Evolutionary conservation across 1,140 invertebrate species (phyloP), one percentile per base, ranked within the genome.

Genomic region (Heliconius melpomene): DNA sequence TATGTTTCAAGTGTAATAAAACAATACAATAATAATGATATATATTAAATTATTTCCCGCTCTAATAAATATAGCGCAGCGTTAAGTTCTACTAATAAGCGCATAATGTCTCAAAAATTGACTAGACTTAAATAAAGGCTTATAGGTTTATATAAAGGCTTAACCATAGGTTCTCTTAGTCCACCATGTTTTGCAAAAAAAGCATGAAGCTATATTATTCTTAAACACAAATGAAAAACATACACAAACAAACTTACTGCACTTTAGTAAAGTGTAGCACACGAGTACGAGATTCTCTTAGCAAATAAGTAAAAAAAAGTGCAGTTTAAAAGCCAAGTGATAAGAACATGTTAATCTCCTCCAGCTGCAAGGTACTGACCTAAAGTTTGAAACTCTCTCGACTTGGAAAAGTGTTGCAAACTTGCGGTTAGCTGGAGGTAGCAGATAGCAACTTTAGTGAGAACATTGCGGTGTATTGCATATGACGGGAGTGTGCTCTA

Each of bases 331-430:
- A 83, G 82, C 80, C 80, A 83, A 83, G 79, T 83, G 74, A 82
- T 82, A 80, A 84, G 81, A 84, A 80, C 79, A 81, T 82, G 81
- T 81, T 86, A 86, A 84, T 84, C 82, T 80, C 79, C 79, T 78
- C 46, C 81, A 84, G 79, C 66, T 84, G 77, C 72, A 72, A 83
- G 83, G 79, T 81, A 86, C 83, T 87, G 87, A 87, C 83, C 85
- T 84, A 78, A 86, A 88, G 79, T 87, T 87, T 80, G 77, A 88
- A 90, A 89, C 82, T 87, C 82, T 82, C 79, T 80, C 83, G 85
- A 91, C 85, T 91, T 90, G 79, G 40, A 80, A 84, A 82, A 88
- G 83, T 86, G 85, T 85, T 79, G 90, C 82, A 85, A 87, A 91
- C 85, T 91, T 91, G 90, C 84, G 83, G 85, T 82, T 82, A 79